Percentiles rank a stretch among this genome's conserved stretches.
Conservation (phyloP, 2,797 vertebrate species). For the Silurus lanzhouensis region DNA sequence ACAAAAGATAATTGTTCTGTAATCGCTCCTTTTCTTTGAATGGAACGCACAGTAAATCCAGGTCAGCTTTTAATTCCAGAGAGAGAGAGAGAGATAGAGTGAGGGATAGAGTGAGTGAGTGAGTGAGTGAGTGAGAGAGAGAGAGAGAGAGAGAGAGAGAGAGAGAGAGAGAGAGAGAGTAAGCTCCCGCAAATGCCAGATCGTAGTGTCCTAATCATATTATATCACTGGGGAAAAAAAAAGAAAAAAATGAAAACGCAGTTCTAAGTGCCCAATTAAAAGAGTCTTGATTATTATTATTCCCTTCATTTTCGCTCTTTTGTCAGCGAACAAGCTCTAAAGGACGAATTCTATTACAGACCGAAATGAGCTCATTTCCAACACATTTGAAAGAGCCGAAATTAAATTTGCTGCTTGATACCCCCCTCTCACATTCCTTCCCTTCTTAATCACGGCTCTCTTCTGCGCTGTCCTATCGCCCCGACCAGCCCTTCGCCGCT, state of each 20-base stretch:
- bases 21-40: constrained; percentile 39
- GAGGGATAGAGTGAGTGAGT: background rate
- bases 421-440: constrained; percentile 20
- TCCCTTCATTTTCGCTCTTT: constrained; percentile 71
- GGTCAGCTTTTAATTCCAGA: constrained; percentile 31
- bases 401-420: constrained; percentile 73
- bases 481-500: constrained; percentile 16
- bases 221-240: constrained; percentile 67
- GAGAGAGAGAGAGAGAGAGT: constrained; percentile 33
- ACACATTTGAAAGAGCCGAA: constrained; percentile 76
- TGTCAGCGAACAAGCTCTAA: constrained; percentile 70
- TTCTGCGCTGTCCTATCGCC: background rate
- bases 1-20: constrained; percentile 23
- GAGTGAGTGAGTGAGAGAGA: too few species aligned
- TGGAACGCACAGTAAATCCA: constrained; percentile 27
- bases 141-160: constrained; percentile 9
- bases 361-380: constrained; percentile 76
- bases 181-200: constrained; percentile 68
- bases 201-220: constrained; percentile 83
- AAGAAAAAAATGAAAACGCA: constrained; percentile 55
- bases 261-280: constrained; percentile 81
- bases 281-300: constrained; percentile 75
- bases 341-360: constrained; percentile 80
- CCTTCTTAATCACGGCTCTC: background rate
- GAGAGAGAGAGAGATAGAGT: background rate